These are phyloP conservation scores for Hydrocynus forskahlii DNA, from an alignment of 2,797 vertebrate genomes.

Conservation along the genomic window DNA sequence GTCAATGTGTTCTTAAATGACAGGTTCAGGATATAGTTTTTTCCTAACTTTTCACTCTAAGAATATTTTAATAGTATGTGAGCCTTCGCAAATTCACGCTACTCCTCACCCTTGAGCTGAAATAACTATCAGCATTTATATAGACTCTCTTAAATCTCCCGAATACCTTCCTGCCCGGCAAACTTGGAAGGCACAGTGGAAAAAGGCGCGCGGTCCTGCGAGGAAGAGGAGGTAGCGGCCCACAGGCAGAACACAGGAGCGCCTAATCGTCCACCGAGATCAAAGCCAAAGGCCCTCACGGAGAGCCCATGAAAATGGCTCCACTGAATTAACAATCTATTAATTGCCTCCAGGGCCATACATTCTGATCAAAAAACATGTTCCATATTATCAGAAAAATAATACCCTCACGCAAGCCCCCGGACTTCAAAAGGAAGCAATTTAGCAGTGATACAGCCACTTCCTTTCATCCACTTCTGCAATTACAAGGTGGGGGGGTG, in stretches of 20 bases:
- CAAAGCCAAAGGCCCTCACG: slow-evolving; percentile 71
- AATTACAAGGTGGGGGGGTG: slow-evolving; percentile 69
- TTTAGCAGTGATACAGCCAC: slow-evolving; percentile 67
- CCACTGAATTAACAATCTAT: slow-evolving; percentile 76
- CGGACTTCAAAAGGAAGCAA: slow-evolving; percentile 73
- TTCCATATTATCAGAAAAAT: slow-evolving; percentile 78
- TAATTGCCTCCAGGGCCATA: slow-evolving; percentile 71
- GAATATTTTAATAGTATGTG: slow-evolving; percentile 69
- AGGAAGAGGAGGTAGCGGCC: slow-evolving; percentile 71
- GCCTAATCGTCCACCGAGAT: slow-evolving; percentile 76
- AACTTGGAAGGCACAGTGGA: slow-evolving; percentile 79
- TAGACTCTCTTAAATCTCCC: slow-evolving; percentile 79
- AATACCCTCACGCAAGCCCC: slow-evolving; percentile 67
- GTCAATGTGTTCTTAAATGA: slow-evolving; percentile 5
- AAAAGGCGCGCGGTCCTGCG: slow-evolving; percentile 72
- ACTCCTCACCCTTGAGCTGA: slow-evolving; percentile 78
- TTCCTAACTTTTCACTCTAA: slow-evolving; percentile 14
- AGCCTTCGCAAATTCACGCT: slow-evolving; percentile 73
- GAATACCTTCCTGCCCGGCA: slow-evolving; percentile 81
- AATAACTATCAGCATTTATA: slow-evolving; percentile 79
- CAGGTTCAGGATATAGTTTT: not conserved
- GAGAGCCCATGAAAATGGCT: slow-evolving; percentile 76
- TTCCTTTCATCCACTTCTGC: slow-evolving; percentile 75
- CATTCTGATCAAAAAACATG: slow-evolving; percentile 73
- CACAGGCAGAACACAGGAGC: slow-evolving; percentile 62